Base-by-base conservation (phyloP, 2,113 vertebrate genomes). In the Parus major region DNA sequence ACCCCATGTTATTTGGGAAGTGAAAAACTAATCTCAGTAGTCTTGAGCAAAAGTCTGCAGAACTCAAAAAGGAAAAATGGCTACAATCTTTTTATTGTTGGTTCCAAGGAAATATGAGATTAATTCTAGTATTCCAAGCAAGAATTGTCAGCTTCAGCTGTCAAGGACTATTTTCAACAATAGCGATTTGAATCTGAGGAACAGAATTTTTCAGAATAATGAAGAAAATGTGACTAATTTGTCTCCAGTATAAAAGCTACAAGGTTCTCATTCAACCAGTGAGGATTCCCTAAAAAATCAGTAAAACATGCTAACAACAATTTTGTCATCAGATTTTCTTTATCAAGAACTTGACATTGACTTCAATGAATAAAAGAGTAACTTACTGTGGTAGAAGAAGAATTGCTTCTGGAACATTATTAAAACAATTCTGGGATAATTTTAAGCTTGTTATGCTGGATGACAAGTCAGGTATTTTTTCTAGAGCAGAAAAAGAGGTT, bases 351-450 rank as follows among this genome's bases (percentile, higher is more conserved):
- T 39, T 44, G 29, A 57, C 6, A 52, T n/a, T 47, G 86, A 76
- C 3, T 35, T 86, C 13, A 77, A 46, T 29, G 90, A 91, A 80
- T 31, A 86, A 88, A 96, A 84, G 35, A 90, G 27, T 23, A 95
- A 98, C 99, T 98, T 98, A 99, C 99, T 98, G 98, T 78, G 99
- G 98, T 44, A 99, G 98, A 36, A 97, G 95, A 49, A 99, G 98
- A 88, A 99, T 94, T 25, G 97, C 96, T 88, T 98, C 97, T 28
- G 99, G 98, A 93, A 99, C 82, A 80, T 56, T 72, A 39, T 57
- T 95, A 95, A 99, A 99, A 73, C 24, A 86, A 97, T 99, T 99
- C 70, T 98, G 98, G 64, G 99, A 98, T 68, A 99, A 97, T 96
- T 99, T 99, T 88, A 99, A 50, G 12, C 97, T 98, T 39, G 98